Evolutionary conservation across 2,113 vertebrate genomes (phyloP).

Genomic region (Microtus oregoni): DNA sequence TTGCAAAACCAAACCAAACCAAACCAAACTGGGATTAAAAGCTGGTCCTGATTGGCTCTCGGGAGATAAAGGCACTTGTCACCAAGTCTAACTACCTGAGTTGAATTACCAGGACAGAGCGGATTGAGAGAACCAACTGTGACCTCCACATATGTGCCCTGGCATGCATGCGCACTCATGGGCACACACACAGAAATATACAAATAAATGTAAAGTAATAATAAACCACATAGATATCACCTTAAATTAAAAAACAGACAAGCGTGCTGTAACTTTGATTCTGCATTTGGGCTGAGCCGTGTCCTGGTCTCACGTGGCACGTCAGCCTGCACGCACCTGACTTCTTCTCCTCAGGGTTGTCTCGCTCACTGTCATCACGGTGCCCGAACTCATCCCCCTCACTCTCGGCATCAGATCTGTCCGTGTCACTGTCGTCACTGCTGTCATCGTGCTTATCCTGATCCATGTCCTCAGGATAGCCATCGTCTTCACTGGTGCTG

Average conservation of each 20-base stretch:
- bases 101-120: neutral
- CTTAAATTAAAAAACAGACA: neutral
- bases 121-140: neutral
- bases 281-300: neutral
- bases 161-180: neutral
- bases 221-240: neutral
- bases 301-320: neutral
- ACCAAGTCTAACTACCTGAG: too few species aligned
- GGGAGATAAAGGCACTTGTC: neutral
- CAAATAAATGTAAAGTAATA: neutral
- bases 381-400: conserved; percentile 94
- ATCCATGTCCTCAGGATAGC: conserved; percentile 90
- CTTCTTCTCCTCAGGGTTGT: conserved; percentile 88
- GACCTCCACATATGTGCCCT: neutral
- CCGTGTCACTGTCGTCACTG: conserved; percentile 93
- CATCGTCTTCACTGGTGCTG: conserved; percentile 90
- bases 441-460: conserved; percentile 92
- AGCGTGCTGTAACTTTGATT: neutral
- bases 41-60: neutral
- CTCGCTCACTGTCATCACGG: conserved; percentile 88
- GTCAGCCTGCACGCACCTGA: conserved; percentile 76
- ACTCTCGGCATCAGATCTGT: conserved; percentile 91
- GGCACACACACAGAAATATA: neutral
- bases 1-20: neutral
- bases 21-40: neutral